These are phyloP conservation scores for Vidua macroura DNA, from an alignment of 2,113 vertebrate genomes.

Conservation along the genomic window DNA sequence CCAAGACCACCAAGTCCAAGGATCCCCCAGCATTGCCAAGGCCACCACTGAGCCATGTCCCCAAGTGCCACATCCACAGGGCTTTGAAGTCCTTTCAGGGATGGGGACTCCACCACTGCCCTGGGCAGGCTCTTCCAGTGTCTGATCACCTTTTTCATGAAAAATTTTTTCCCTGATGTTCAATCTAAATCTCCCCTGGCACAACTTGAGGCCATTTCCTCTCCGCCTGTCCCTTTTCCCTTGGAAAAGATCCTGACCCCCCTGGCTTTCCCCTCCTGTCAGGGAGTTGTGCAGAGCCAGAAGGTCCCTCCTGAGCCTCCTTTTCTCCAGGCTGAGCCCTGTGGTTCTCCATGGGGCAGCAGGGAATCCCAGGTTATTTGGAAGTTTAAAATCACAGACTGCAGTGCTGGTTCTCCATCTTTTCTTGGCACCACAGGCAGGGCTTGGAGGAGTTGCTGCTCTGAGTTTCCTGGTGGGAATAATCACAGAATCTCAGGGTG, in stretches of 20 bases:
- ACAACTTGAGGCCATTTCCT: fast-evolving
- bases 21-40: neutral
- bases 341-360: too few relatives aligned
- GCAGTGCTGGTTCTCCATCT: neutral
- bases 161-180: neutral
- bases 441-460: neutral
- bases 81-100: neutral
- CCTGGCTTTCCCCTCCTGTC: neutral
- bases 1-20: fast-evolving
- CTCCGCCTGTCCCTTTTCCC: neutral
- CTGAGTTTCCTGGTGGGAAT: neutral
- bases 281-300: neutral
- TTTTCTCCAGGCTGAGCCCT: neutral
- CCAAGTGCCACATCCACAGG: neutral
- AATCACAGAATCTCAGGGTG: neutral
- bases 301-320: neutral
- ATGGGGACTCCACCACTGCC: fast-evolving
- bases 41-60: neutral
- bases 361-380: neutral
- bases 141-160: neutral
- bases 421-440: too few relatives aligned
- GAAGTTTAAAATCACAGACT: neutral
- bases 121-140: neutral
- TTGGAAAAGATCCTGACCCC: fast-evolving
- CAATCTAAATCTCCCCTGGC: neutral